Percentiles rank a stretch among this genome's conserved stretches.
phyloP scores from a whole-genome alignment of 2,113 vertebrate species.

The Dolichallabes microphthalmus region DNA sequence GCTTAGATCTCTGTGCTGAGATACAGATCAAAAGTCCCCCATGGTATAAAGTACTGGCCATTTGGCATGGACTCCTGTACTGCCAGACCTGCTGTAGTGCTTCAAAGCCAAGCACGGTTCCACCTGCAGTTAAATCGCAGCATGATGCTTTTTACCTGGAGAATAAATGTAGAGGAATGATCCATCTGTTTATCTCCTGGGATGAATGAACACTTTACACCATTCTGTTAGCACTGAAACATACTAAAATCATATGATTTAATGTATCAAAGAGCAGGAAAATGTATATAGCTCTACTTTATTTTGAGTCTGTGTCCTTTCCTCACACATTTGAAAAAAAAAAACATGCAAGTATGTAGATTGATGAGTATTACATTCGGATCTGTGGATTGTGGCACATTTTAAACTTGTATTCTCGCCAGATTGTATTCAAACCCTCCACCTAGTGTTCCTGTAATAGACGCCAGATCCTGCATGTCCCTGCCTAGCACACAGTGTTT shows the following conservation, averaged over 20 bases:
- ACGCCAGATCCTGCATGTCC: not conserved
- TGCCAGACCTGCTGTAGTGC: constrained; percentile 55
- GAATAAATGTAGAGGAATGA: constrained; percentile 41
- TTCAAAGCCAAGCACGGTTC: constrained; percentile 65
- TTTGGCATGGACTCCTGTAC: constrained; percentile 57
- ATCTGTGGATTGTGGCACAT: not conserved
- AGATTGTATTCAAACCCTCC: not conserved
- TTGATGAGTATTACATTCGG: not conserved
- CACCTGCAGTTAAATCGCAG: constrained; percentile 58
- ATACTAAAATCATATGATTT: not conserved
- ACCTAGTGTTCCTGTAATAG: not conserved
- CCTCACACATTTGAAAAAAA: not conserved
- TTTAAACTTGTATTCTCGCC: not conserved
- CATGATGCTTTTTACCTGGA: constrained; percentile 57
- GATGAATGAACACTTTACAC: not conserved
- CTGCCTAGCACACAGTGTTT: not conserved
- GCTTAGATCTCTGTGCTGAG: constrained; percentile 63
- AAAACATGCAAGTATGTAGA: not conserved
- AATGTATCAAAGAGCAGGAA: not conserved
- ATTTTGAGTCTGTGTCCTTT: not conserved
- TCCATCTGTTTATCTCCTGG: constrained; percentile 22
- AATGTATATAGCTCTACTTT: not conserved
- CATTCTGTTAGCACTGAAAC: not conserved
- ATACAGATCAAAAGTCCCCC: constrained; percentile 61
- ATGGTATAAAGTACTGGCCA: constrained; percentile 51